Percentiles rank a stretch among this genome's conserved stretches.
Conservation (phyloP, 2,888 invertebrate genomes). For the Drosophila paracracens region DNA sequence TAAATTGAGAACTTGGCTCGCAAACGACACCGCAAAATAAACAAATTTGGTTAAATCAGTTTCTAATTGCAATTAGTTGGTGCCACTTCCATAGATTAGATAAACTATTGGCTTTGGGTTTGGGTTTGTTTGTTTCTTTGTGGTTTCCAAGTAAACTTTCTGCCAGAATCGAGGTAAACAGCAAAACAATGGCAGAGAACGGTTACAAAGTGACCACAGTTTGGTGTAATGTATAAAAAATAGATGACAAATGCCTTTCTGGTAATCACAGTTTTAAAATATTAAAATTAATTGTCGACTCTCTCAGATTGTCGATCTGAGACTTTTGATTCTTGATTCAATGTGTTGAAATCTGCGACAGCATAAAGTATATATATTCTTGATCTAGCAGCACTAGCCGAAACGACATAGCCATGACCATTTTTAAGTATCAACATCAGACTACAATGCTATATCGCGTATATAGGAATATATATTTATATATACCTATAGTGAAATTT, state of each 20-base stretch:
- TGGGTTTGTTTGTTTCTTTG: slow-evolving; percentile 65
- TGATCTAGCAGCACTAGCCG: neutral
- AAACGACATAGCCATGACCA: neutral
- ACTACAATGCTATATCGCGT: neutral
- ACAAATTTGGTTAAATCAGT: slow-evolving; percentile 82
- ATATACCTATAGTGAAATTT: too few relatives aligned
- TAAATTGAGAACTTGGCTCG: slow-evolving; percentile 67
- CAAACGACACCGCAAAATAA: slow-evolving; percentile 73
- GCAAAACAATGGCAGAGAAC: slow-evolving; percentile 37
- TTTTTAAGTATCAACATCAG: neutral
- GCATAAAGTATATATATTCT: neutral
- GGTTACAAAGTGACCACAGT: neutral
- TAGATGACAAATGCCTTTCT: neutral
- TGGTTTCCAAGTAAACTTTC: slow-evolving; percentile 49
- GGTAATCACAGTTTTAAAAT: too few relatives aligned
- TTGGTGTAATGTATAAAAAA: slow-evolving; percentile 4
- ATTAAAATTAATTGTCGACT: neutral
- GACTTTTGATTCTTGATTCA: neutral
- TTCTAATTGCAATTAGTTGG: slow-evolving; percentile 74
- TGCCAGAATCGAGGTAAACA: slow-evolving; percentile 52
- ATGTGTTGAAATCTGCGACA: neutral
- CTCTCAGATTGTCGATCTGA: neutral
- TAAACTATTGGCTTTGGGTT: slow-evolving; percentile 22
- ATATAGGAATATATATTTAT: neutral
- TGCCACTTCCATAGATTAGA: slow-evolving; percentile 2